phyloP scores from a whole-genome alignment of 2,888 invertebrate species.

The Athrips mouffetella region DNA sequence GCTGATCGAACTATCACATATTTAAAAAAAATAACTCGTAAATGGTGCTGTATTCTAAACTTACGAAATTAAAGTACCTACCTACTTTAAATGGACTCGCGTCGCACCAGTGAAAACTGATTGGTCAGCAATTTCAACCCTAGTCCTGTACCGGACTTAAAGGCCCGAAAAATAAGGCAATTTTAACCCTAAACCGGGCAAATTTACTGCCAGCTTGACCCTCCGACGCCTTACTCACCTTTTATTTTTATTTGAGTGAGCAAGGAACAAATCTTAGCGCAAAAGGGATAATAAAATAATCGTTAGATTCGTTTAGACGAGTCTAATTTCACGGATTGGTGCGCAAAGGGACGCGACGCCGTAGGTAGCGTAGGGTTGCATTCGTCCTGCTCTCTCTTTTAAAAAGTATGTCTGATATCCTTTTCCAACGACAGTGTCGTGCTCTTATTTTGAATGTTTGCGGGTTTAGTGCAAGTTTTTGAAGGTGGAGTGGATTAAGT shows the following conservation, averaged over 20 bases:
- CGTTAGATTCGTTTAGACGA: constrained; percentile 79
- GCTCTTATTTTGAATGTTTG: constrained; percentile 62
- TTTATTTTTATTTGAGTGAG: constrained; percentile 79
- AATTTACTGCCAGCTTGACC: constrained; percentile 70
- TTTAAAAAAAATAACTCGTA: no score
- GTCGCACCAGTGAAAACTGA: not conserved
- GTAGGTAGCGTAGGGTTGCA: constrained; percentile 50
- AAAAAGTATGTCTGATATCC: constrained; percentile 31
- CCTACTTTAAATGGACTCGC: no score
- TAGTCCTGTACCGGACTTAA: constrained; percentile 48
- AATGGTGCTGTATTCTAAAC: no score
- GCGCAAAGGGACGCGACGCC: constrained; percentile 68
- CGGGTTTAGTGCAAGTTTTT: constrained; percentile 34
- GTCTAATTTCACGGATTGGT: constrained; percentile 76
- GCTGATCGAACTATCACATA: no score
- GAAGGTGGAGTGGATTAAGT: not conserved
- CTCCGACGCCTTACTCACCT: constrained; percentile 73
- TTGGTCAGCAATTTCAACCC: constrained; percentile 18
- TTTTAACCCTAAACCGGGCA: constrained; percentile 61
- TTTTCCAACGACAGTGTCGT: constrained; percentile 39
- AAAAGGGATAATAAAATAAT: constrained; percentile 79
- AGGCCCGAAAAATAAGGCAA: constrained; percentile 71
- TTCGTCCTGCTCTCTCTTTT: constrained; percentile 40
- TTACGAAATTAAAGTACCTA: no score
- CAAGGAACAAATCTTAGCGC: constrained; percentile 78